Percentiles rank a stretch among this genome's conserved stretches.
Evolutionary conservation across 1,140 invertebrate species (phyloP).

Genomic region (Brachionus rotundiformis): DNA sequence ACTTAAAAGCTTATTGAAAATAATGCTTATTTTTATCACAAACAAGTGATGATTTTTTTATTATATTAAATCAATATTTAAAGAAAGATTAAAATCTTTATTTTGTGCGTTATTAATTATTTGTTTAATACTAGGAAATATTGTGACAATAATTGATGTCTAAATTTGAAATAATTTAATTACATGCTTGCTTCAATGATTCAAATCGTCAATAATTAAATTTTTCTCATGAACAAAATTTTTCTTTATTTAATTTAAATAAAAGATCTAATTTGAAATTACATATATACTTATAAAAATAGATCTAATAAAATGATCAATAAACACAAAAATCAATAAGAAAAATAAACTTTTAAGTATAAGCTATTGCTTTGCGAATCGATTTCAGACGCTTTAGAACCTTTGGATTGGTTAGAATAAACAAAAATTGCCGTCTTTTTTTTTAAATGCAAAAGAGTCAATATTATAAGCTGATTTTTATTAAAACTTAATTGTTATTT

Average conservation of each 20-base stretch:
- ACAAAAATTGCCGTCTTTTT: background rate
- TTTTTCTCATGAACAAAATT: background rate
- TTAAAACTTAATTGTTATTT: conserved; percentile 8
- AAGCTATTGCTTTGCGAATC: too few relatives aligned
- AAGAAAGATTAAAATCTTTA: background rate
- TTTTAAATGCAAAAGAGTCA: background rate
- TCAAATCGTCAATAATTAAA: background rate
- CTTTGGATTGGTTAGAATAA: background rate
- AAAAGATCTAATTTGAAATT: too few relatives aligned
- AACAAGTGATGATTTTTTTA: background rate
- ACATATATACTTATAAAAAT: background rate
- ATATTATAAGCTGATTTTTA: conserved; percentile 7
- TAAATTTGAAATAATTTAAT: background rate
- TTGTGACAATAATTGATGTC: background rate
- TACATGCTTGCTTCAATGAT: background rate
- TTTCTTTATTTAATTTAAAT: too few relatives aligned
- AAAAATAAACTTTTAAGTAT: background rate
- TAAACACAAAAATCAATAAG: background rate
- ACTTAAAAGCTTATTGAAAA: too few relatives aligned
- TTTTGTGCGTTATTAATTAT: background rate
- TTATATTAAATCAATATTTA: background rate
- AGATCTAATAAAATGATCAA: background rate
- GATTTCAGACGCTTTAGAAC: too few relatives aligned
- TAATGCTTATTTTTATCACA: background rate
- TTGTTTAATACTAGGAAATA: background rate